Evolutionary conservation across 2,888 invertebrate genomes (phyloP), one percentile per base, ranked within the genome.

Genomic region (Drosophila pseudotakahashii): DNA sequence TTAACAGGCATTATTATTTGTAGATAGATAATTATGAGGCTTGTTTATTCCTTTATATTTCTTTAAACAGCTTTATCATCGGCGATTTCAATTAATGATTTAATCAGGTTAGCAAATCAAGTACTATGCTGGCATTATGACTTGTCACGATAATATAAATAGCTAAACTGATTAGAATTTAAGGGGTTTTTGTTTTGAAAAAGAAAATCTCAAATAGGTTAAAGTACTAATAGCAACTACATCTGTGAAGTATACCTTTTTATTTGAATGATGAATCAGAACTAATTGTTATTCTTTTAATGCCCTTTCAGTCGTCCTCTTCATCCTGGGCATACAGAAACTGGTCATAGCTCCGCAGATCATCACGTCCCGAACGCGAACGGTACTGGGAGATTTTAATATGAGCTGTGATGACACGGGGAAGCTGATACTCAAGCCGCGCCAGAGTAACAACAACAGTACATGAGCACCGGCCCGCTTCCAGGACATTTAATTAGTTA

Each of bases 371-470:
- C 94, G 99, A 76, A 98, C 98, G 47, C 94, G 98, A 67, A 95
- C 95, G 54, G 98, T 98, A 2, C 94, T 99, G 58, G 95, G 96
- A 45, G 98, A 99, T 92, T 99, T 98, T 92, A 99, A 99, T 92
- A 98, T 99, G 98, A 98, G 98, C 26, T 99, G 99, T 92, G 98
- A 98, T 90, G 98, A 99, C 91, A 98, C 98, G 34, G 98, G 98
- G 64, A 98, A 98, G 93, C 93, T 99, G 52, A 98, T 99, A 87
- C 93, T 99, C 37, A 98, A 98, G 91, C 98, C 98, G 2, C 93
- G 97, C 67, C 97, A 97, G 44, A 94, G 76, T 26, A 81, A 91
- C 66, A 92, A 91, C 74, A 91, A 91, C 79, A 89, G 77, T 55
- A 67, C 84, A 70, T 85, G 71, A 87, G 51, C 19, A n/a, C 30